phyloP scores from a whole-genome alignment of 2,797 vertebrate genomes.

The Cryptoprocta ferox region DNA sequence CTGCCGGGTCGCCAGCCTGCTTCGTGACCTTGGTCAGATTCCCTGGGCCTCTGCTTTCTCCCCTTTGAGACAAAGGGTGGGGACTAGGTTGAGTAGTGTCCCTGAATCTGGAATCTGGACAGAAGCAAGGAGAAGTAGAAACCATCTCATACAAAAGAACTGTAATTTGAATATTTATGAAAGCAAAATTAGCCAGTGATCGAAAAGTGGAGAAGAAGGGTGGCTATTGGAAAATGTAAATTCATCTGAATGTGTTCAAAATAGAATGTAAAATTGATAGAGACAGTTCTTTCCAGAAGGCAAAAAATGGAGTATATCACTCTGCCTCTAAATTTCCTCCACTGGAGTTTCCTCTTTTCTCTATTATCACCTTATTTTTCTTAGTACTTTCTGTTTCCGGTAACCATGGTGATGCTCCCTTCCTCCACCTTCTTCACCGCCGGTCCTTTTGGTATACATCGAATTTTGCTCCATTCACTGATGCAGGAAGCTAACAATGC shows the following conservation, averaged over 20 bases:
- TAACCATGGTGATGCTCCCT: conserved; percentile 83
- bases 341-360: background rate
- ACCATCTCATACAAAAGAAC: background rate
- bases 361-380: conserved; percentile 55
- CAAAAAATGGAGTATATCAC: background rate
- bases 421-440: conserved; percentile 65
- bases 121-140: background rate
- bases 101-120: background rate
- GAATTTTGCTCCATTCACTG: conserved; percentile 61
- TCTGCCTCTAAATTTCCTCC: conserved; percentile 51
- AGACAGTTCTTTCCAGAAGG: conserved; percentile 9
- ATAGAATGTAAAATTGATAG: background rate
- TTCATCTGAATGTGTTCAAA: background rate
- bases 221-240: background rate
- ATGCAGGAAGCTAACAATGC: background rate
- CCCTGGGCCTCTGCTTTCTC: background rate
- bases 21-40: background rate
- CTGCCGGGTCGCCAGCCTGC: background rate
- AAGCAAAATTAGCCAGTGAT: conserved; percentile 45
- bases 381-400: conserved; percentile 61
- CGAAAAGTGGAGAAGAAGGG: background rate
- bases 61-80: background rate
- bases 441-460: conserved; percentile 52
- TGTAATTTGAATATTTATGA: conserved; percentile 53
- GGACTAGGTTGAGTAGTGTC: background rate